Evolutionary conservation across 1,140 invertebrate species (phyloP).

Genomic region (Nebria ingens): DNA sequence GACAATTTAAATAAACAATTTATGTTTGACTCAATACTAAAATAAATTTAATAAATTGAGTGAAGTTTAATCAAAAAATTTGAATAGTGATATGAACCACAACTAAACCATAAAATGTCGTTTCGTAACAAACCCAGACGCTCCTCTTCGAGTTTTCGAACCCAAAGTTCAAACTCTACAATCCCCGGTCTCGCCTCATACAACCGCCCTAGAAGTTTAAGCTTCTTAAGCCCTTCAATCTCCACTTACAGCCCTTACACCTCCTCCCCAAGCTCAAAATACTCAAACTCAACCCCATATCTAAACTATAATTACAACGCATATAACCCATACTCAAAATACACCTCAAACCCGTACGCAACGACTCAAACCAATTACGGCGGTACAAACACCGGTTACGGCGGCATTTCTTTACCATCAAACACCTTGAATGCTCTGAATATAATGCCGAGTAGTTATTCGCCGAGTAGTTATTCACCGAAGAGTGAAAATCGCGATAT

Average conservation of each 20-base stretch:
- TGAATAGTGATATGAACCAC: too few relatives aligned
- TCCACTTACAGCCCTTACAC: conserved; percentile 21
- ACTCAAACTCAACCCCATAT: background rate
- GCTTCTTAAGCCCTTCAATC: background rate
- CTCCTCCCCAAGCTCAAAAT: conserved; percentile 10
- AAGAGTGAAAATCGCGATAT: conserved; percentile 12
- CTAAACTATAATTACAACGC: background rate
- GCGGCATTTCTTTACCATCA: conserved; percentile 30
- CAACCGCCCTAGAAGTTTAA: conserved; percentile 5
- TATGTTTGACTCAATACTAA: too few relatives aligned
- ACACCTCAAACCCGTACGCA: background rate
- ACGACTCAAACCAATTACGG: background rate
- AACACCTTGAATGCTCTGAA: conserved; percentile 25
- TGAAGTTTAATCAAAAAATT: too few relatives aligned
- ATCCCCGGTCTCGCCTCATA: background rate
- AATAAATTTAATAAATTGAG: background rate
- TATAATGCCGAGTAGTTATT: conserved; percentile 23
- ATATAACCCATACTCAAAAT: background rate
- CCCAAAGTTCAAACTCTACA: background rate
- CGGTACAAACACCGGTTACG: conserved; percentile 21
- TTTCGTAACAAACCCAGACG: background rate
- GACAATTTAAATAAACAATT: too few relatives aligned
- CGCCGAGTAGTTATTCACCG: conserved; percentile 15
- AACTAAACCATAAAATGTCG: conserved; percentile 10
- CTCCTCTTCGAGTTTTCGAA: background rate